phyloP scores from a whole-genome alignment of 1,140 invertebrate genomes.

The Leptinotarsa defecta region DNA sequence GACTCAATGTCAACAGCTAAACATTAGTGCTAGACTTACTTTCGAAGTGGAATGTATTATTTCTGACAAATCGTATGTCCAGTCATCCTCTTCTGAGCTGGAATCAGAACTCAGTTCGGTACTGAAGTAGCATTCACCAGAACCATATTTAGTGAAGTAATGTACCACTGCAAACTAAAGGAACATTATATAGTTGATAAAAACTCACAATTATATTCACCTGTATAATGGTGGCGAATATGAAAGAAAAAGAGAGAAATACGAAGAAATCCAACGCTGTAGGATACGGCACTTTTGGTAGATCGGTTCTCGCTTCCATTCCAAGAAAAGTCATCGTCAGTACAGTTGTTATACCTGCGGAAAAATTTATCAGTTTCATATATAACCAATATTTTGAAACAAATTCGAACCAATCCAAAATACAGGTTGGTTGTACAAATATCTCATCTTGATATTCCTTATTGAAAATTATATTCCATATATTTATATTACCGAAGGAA shows the following conservation, averaged over 20 bases:
- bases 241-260: constrained; percentile 84
- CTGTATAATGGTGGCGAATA: constrained; percentile 85
- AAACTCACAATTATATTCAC: constrained; percentile 48
- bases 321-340: constrained; percentile 89
- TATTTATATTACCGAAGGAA: no score
- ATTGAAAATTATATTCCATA: no score
- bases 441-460: no score
- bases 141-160: constrained; percentile 88
- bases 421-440: no score
- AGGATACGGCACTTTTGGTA: constrained; percentile 85
- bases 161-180: constrained; percentile 82
- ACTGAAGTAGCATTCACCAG: constrained; percentile 81
- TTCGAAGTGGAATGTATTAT: constrained; percentile 18
- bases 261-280: constrained; percentile 88
- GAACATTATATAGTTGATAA: neutral
- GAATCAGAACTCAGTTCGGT: constrained; percentile 61
- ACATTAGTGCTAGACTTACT: neutral
- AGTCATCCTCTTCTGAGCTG: constrained; percentile 63
- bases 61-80: constrained; percentile 40
- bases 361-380: neutral
- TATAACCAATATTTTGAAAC: no score
- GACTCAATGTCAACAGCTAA: no score
- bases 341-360: constrained; percentile 80
- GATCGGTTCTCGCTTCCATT: constrained; percentile 80
- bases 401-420: no score